These are phyloP conservation scores for Scaeva pyrastri DNA, from an alignment of 2,888 invertebrate genomes.

Conservation along the genomic window DNA sequence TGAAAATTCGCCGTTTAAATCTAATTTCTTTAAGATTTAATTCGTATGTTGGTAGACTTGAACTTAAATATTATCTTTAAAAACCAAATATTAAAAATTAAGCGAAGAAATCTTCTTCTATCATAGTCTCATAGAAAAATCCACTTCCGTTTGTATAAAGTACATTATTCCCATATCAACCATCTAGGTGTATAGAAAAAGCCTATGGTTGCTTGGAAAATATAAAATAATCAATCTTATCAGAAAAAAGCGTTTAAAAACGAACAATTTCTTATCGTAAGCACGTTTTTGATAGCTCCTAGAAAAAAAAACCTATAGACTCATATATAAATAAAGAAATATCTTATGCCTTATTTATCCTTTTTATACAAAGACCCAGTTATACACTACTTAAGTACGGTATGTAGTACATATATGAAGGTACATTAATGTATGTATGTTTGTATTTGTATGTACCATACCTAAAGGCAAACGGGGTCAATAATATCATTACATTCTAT, in stretches of 20 bases:
- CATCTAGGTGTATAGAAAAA: no score
- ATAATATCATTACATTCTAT: slow-evolving; percentile 67
- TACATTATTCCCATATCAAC: not conserved
- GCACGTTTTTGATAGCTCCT: not conserved
- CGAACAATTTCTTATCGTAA: slow-evolving; percentile 24
- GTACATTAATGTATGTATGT: not conserved
- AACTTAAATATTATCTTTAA: no score
- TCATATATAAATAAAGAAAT: slow-evolving; percentile 5
- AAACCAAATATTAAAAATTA: no score
- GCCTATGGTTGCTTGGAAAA: no score
- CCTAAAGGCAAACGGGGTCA: slow-evolving; percentile 50
- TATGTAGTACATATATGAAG: not conserved
- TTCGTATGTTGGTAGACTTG: no score
- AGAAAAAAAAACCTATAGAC: not conserved
- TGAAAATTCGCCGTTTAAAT: no score
- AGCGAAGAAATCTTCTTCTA: no score
- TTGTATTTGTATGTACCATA: not conserved
- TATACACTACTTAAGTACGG: not conserved
- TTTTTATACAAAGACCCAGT: not conserved
- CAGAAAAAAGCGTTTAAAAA: slow-evolving; percentile 15
- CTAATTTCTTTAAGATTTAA: no score
- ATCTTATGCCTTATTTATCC: not conserved
- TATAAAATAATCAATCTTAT: not conserved
- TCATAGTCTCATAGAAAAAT: not conserved
- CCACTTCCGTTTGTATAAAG: not conserved